A percentile compares a stretch with the other conserved stretches of the same genome.
Conservation (phyloP, 2,113 vertebrate genomes). For the Eupsittula cactorum region DNA sequence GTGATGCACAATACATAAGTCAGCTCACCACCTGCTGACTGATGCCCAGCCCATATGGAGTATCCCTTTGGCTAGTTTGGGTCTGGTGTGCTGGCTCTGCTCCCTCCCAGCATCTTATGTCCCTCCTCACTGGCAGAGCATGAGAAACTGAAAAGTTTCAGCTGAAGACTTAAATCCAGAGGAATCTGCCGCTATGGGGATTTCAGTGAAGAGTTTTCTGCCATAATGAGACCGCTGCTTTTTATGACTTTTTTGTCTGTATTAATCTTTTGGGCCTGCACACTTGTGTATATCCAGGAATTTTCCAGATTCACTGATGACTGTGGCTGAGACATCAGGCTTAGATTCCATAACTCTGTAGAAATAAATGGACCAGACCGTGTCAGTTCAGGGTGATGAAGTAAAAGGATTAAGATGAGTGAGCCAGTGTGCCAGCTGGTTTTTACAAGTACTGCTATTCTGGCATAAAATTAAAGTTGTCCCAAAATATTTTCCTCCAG, state of each 20-base stretch:
- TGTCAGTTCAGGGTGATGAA: background rate
- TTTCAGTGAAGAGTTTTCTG: background rate
- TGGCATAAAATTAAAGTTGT: background rate
- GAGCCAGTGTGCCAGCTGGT: background rate
- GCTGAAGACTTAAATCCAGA: background rate
- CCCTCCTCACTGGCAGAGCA: background rate
- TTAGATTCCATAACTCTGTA: background rate
- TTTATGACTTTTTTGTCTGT: background rate
- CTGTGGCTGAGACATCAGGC: background rate
- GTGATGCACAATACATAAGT: background rate
- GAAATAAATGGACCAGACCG: background rate
- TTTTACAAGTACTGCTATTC: background rate
- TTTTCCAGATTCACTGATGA: background rate
- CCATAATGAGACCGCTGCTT: background rate
- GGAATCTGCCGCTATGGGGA: background rate
- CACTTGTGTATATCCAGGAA: background rate
- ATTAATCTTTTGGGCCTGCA: background rate
- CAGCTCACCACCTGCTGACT: background rate
- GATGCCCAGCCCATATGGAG: background rate
- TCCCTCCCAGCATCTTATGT: background rate
- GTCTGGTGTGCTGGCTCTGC: background rate
- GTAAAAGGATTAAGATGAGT: background rate
- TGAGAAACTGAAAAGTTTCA: background rate
- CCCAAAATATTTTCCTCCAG: background rate
- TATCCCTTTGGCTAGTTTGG: background rate